Base-by-base conservation (phyloP, 2,113 vertebrate genomes). In the Nipponia nippon region DNA sequence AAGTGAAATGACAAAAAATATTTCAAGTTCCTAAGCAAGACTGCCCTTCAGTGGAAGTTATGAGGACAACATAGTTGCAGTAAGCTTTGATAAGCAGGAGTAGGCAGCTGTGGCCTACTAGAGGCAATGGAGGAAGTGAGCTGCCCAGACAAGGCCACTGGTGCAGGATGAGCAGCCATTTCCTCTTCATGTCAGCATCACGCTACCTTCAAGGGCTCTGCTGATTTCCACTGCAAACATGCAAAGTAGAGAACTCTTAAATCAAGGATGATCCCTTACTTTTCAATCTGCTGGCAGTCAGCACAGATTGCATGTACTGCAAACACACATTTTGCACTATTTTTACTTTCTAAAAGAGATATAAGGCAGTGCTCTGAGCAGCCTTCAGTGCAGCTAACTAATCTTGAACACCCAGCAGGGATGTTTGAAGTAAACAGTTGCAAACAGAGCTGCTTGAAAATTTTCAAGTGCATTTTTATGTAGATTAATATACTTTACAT, bases 201-300 rank as follows among this genome's bases (percentile, higher is more conserved):
- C 1, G 2, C 20, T 26, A 5, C 18, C 42, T 71, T 13, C 30
- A 16, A 27, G 27, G 30, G 19, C 52, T 53, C 78, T 76, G 21
- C 36, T 46, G 50, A 7, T 20, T 27, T 40, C 61, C 61, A 7
- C 63, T 25, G 53, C 17, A 55, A 50, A 15, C 16, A 2, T 4
- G 1, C 6, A 27, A 29, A 50, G 27, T 4, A 0, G 0, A 47
- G 13, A 56, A 4, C 18, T 23, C 34, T 13, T 19, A 47, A 29
- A 47, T 7, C 10, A 11, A 49, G 34, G 18, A 52, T 8, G 4
- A 9, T 11, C 8, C 27, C 27, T 46, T 69, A 9, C 34, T 26
- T 2, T 44, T 52, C 63, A 27, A 1, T 10, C 36, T 53, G 22
- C 27, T 84, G 50, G 13, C 32, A 86, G 47, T 13, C n/a, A 44